phyloP scores from a whole-genome alignment of 2,888 invertebrate genomes.

The Taphrorychus bicolor region DNA sequence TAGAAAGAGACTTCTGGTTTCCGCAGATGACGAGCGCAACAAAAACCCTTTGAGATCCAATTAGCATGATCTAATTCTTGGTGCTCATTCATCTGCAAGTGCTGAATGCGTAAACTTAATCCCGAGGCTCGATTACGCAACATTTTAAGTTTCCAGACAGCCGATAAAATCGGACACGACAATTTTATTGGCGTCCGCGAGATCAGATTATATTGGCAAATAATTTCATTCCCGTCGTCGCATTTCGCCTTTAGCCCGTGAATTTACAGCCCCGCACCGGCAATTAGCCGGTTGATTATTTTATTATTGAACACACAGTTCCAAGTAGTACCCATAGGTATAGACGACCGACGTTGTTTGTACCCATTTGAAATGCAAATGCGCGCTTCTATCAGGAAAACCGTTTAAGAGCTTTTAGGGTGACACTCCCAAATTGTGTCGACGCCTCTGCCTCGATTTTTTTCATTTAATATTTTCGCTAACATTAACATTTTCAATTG shows the following conservation, averaged over 20 bases:
- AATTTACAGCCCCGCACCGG: conserved; percentile 25
- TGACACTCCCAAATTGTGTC: conserved; percentile 12
- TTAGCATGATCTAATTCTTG: conserved; percentile 27
- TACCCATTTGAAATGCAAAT: conserved; percentile 1
- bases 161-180: conserved; percentile 45
- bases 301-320: conserved; percentile 6
- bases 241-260: conserved; percentile 14
- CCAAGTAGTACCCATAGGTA: background rate
- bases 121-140: conserved; percentile 34
- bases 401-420: conserved; percentile 22
- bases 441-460: conserved; percentile 2
- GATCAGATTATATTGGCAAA: conserved; percentile 41
- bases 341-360: too few species aligned
- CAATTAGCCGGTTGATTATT: conserved; percentile 33
- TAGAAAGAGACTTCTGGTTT: too few species aligned
- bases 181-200: conserved; percentile 41
- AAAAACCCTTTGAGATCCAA: conserved; percentile 7
- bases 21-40: too few species aligned
- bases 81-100: conserved; percentile 23
- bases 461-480: conserved; percentile 18
- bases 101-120: conserved; percentile 28
- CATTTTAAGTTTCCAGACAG: conserved; percentile 42
- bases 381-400: conserved; percentile 10
- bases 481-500: conserved; percentile 37
- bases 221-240: conserved; percentile 33